Percentiles rank a stretch among this genome's conserved stretches.
phyloP scores from a whole-genome alignment of 2,888 invertebrate species.

The Andricus curvator region DNA sequence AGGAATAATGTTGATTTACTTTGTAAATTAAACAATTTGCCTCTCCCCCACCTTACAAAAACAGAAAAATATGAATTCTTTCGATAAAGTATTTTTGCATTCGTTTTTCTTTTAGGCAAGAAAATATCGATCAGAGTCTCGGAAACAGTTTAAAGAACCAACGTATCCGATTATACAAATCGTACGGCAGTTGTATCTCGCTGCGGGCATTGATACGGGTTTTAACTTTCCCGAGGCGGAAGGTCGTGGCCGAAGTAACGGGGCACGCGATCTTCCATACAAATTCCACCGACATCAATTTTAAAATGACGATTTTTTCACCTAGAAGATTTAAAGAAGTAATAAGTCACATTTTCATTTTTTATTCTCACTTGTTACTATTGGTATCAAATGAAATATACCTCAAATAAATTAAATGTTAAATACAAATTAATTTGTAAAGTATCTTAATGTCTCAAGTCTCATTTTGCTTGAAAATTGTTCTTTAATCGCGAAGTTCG shows the following conservation, averaged over 20 bases:
- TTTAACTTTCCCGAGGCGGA: conserved; percentile 44
- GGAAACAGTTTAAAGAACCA: not conserved
- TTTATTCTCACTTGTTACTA: not conserved
- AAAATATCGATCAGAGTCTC: conserved; percentile 29
- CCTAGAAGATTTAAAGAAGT: not conserved
- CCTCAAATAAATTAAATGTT: too few relatives aligned
- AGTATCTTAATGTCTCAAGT: not conserved
- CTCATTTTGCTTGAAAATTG: not conserved
- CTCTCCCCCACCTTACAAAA: not conserved
- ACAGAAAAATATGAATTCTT: not conserved
- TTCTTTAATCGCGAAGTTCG: not conserved
- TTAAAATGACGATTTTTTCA: conserved; percentile 11
- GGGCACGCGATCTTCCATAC: conserved; percentile 38
- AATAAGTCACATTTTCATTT: not conserved
- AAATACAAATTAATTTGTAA: too few relatives aligned
- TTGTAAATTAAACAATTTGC: too few relatives aligned
- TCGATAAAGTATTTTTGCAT: not conserved
- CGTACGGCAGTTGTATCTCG: conserved; percentile 18
- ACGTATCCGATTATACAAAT: conserved; percentile 9
- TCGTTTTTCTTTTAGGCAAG: not conserved
- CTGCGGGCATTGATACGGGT: conserved; percentile 40
- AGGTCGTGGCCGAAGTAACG: conserved; percentile 55
- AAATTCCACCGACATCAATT: conserved; percentile 35
- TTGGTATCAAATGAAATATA: too few relatives aligned
- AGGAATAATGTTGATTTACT: too few relatives aligned